A percentile compares a stretch with the other conserved stretches of the same genome.
Evolutionary conservation across 1,140 invertebrate genomes (phyloP).

Genomic region (Ceratoteleas bidentatus): DNA sequence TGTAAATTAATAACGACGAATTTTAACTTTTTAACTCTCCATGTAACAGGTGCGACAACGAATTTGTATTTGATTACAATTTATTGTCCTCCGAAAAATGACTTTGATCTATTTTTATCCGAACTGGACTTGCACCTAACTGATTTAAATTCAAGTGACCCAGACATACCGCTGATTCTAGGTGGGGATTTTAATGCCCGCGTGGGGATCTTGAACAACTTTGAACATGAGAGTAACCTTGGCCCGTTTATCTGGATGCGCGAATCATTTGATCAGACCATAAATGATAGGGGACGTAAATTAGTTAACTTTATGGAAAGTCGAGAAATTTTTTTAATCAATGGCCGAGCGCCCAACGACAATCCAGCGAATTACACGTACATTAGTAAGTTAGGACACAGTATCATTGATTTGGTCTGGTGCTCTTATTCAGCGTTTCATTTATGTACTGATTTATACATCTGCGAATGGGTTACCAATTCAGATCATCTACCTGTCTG

Average conservation of each 20-base stretch:
- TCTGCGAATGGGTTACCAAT: not conserved
- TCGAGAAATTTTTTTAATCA: not conserved
- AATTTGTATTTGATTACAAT: not conserved
- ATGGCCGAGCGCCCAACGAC: not conserved
- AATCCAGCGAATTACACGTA: not conserved
- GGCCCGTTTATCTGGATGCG: not conserved
- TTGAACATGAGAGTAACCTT: not conserved
- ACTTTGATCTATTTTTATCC: not conserved
- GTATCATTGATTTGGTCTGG: not conserved
- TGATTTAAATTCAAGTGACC: not conserved
- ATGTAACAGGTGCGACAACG: not conserved
- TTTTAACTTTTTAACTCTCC: not conserved
- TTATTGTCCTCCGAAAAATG: not conserved
- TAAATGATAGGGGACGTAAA: not conserved
- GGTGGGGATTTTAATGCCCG: not conserved
- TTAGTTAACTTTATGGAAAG: not conserved
- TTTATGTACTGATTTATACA: not conserved
- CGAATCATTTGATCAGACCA: not conserved
- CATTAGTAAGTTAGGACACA: not conserved
- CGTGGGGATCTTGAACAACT: not conserved
- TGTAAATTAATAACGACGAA: not conserved
- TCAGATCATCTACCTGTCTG: not conserved
- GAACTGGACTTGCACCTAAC: not conserved
- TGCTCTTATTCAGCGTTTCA: not conserved
- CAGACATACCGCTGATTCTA: not conserved